A percentile compares a stretch with the other conserved stretches of the same genome.
phyloP scores from a whole-genome alignment of 2,888 invertebrate genomes.

The Xanthia togata region DNA sequence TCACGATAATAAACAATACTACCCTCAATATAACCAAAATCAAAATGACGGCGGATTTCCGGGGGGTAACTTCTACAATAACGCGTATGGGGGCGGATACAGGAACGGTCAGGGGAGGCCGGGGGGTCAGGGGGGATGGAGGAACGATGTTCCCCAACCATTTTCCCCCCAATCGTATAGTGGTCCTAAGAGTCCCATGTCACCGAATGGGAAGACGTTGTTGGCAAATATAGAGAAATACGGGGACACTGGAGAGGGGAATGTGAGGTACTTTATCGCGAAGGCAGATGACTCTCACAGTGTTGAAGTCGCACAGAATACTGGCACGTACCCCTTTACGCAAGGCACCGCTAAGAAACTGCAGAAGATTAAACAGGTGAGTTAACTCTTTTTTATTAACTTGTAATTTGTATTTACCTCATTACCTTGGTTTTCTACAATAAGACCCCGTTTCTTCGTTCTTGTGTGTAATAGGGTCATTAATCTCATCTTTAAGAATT shows the following conservation, averaged over 20 bases:
- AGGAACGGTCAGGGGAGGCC: slow-evolving; percentile 76
- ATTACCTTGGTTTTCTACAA: not conserved
- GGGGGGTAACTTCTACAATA: slow-evolving; percentile 74
- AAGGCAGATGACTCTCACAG: slow-evolving; percentile 90
- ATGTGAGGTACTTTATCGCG: slow-evolving; percentile 90
- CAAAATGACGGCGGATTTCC: slow-evolving; percentile 72
- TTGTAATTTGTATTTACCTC: not conserved
- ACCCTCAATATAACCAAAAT: slow-evolving; percentile 74
- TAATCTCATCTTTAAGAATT: not conserved
- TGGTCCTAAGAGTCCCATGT: slow-evolving; percentile 81
- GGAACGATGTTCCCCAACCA: slow-evolving; percentile 73
- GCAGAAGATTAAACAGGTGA: slow-evolving; percentile 90
- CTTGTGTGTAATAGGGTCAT: not conserved
- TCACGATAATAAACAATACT: slow-evolving; percentile 71
- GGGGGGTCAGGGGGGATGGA: slow-evolving; percentile 73
- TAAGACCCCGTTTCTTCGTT: not conserved
- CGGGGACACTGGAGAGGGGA: slow-evolving; percentile 69
- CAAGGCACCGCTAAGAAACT: slow-evolving; percentile 91
- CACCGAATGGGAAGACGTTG: slow-evolving; percentile 81
- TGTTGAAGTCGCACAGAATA: slow-evolving; percentile 90
- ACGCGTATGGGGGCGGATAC: slow-evolving; percentile 73
- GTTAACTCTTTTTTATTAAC: slow-evolving; percentile 36
- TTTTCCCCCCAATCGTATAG: slow-evolving; percentile 76
- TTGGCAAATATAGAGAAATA: slow-evolving; percentile 85
- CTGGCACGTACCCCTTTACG: slow-evolving; percentile 91